Conservation (phyloP, 2,113 vertebrate species). For the Origma solitaria region DNA sequence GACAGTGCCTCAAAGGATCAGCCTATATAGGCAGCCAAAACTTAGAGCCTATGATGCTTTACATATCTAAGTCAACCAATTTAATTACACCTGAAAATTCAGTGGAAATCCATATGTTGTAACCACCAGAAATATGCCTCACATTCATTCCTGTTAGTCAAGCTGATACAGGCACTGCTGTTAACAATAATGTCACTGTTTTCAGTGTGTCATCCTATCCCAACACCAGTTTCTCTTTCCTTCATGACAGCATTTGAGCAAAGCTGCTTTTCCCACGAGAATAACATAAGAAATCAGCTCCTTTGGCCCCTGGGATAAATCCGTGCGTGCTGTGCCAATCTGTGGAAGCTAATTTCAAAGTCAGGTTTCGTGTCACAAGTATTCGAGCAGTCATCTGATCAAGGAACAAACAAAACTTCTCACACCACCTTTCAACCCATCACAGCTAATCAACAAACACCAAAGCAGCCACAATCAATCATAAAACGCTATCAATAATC, state of each 20-base stretch:
- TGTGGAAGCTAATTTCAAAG: neutral
- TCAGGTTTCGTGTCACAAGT: neutral
- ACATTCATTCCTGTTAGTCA: neutral
- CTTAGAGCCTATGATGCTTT: neutral
- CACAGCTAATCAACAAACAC: neutral
- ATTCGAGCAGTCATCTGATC: neutral
- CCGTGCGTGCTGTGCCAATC: neutral
- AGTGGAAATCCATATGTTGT: neutral
- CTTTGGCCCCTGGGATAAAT: neutral
- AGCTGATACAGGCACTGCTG: neutral
- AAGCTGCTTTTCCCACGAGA: neutral
- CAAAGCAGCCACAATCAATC: neutral
- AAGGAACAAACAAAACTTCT: neutral
- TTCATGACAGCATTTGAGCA: rapidly evolving
- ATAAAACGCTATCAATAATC: neutral
- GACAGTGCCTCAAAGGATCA: neutral
- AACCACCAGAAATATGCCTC: neutral
- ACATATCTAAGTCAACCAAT: neutral
- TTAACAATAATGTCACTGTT: neutral
- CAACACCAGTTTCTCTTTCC: neutral
- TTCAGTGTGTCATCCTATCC: neutral
- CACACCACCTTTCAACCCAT: neutral
- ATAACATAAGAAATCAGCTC: neutral
- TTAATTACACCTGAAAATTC: neutral
- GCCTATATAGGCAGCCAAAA: neutral